Evolutionary conservation across 1,140 invertebrate genomes (phyloP).

Genomic region (Heterodera schachtii): DNA sequence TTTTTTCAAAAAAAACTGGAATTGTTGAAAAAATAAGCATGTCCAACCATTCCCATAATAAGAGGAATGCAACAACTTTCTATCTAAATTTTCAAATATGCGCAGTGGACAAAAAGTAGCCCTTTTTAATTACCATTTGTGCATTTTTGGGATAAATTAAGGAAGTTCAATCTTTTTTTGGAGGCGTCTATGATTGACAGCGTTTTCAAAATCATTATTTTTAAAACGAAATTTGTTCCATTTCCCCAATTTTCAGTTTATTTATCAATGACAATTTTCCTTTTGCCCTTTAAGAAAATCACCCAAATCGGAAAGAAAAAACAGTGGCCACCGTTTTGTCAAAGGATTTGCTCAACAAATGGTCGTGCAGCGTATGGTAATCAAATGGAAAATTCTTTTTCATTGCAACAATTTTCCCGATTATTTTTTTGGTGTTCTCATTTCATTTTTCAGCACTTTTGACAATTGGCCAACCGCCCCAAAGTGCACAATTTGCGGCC

Average conservation of each 20-base stretch:
- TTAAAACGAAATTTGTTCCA: background rate
- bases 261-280: background rate
- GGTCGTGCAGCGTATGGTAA: slow-evolving; percentile 25
- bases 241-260: background rate
- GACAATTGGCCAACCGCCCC: slow-evolving; percentile 38
- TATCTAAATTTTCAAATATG: no score
- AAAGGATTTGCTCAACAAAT: slow-evolving; percentile 34
- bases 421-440: no score
- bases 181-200: no score
- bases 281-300: background rate
- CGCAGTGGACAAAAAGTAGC: no score
- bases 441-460: slow-evolving; percentile 28
- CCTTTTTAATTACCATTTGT: no score
- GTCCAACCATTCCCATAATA: no score
- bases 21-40: background rate
- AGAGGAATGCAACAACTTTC: no score
- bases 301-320: background rate
- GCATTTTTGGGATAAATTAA: no score
- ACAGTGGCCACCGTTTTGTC: background rate
- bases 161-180: no score
- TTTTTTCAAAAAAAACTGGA: background rate
- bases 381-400: background rate
- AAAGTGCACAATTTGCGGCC: slow-evolving; percentile 38
- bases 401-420: background rate
- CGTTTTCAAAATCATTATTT: no score